Evolutionary conservation across 2,888 invertebrate species (phyloP).

Genomic region (Timema podura): DNA sequence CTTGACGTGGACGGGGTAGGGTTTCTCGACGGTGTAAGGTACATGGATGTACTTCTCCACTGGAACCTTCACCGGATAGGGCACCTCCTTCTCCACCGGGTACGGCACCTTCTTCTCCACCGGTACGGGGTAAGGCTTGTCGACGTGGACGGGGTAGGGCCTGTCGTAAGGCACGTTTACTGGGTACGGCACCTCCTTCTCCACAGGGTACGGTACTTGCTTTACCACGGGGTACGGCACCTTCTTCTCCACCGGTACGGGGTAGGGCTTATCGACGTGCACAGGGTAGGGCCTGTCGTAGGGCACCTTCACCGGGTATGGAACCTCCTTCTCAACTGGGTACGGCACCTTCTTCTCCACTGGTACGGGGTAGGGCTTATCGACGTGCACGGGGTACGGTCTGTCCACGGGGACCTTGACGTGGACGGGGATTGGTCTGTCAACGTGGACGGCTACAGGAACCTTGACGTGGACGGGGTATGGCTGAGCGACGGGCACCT

Average conservation of each 20-base stretch:
- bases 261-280: slow-evolving; percentile 53
- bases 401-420: slow-evolving; percentile 69
- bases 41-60: slow-evolving; percentile 63
- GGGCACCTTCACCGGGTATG: slow-evolving; percentile 59
- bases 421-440: slow-evolving; percentile 37
- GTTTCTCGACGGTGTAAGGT: slow-evolving; percentile 45
- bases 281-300: slow-evolving; percentile 73
- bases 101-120: slow-evolving; percentile 43
- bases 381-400: slow-evolving; percentile 65
- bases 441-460: slow-evolving; percentile 27
- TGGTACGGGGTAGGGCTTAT: slow-evolving; percentile 60
- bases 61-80: slow-evolving; percentile 62
- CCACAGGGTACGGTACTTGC: slow-evolving; percentile 53
- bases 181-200: slow-evolving; percentile 47
- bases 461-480: slow-evolving; percentile 46
- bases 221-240: slow-evolving; percentile 51
- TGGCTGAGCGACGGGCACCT: slow-evolving; percentile 61
- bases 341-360: slow-evolving; percentile 47
- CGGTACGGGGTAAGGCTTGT: slow-evolving; percentile 33
- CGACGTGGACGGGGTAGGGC: slow-evolving; percentile 33
- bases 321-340: slow-evolving; percentile 62
- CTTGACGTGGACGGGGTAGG: slow-evolving; percentile 66
- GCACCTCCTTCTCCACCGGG: slow-evolving; percentile 56
- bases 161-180: slow-evolving; percentile 51
- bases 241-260: slow-evolving; percentile 53